Percentiles rank a stretch among this genome's conserved stretches.
These are phyloP conservation scores for Syritta pipiens DNA, from an alignment of 2,888 invertebrate species.

Conservation along the genomic window DNA sequence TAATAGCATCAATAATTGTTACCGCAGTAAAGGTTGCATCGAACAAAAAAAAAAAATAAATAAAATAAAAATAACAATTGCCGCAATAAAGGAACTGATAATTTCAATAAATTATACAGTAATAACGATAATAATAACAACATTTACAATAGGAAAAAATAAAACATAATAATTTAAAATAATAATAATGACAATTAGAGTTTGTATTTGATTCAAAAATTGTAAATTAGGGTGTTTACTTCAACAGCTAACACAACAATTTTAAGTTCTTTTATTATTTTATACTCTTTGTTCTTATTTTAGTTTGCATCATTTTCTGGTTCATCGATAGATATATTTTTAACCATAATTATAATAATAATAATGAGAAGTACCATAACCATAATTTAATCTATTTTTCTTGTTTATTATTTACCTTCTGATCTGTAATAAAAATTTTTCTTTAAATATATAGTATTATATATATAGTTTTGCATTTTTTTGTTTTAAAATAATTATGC, in stretches of 20 bases:
- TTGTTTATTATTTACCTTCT: conserved; percentile 33
- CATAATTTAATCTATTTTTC: conserved; percentile 52
- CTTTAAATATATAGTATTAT: conserved; percentile 70
- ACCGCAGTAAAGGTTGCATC: conserved; percentile 1
- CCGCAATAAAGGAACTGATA: background rate
- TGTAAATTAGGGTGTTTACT: conserved; percentile 71
- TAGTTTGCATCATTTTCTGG: conserved; percentile 35
- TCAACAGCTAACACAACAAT: conserved; percentile 72
- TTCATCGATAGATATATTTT: conserved; percentile 47
- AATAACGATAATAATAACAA: conserved; percentile 1
- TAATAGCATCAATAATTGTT: background rate
- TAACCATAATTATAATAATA: conserved; percentile 56
- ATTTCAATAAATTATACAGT: no score
- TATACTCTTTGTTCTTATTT: conserved; percentile 52
- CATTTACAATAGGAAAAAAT: conserved; percentile 18
- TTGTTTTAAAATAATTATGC: conserved; percentile 71
- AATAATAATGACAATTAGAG: conserved; percentile 54
- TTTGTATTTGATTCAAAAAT: conserved; percentile 45
- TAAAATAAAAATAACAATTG: background rate
- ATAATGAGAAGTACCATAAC: conserved; percentile 50
- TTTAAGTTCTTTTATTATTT: conserved; percentile 70
- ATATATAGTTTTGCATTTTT: conserved; percentile 72
- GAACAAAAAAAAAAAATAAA: conserved; percentile 5
- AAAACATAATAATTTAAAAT: conserved; percentile 35
- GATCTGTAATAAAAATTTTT: conserved; percentile 73